Evolutionary conservation across 2,888 invertebrate genomes (phyloP).

Genomic region (Itoplectis maculator): DNA sequence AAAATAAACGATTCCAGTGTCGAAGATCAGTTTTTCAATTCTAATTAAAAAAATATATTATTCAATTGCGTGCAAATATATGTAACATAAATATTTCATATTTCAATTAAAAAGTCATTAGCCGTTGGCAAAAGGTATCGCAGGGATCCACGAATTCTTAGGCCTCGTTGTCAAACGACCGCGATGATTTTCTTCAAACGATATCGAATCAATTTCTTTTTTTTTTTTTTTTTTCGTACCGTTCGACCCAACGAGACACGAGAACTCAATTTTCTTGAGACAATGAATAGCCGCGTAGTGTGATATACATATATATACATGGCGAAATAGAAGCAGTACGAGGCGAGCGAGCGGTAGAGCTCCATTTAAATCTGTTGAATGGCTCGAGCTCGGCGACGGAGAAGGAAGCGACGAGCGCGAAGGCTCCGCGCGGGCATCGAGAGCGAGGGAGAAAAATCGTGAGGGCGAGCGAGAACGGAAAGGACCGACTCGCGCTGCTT

Average conservation of each 20-base stretch:
- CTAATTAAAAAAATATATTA: too few species aligned
- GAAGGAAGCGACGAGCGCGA: constrained; percentile 22
- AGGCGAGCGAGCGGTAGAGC: constrained; percentile 69
- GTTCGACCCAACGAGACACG: constrained; percentile 41
- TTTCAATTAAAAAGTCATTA: not conserved
- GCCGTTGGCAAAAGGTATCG: not conserved
- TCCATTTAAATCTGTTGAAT: constrained; percentile 82
- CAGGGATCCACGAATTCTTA: not conserved
- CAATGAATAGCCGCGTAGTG: constrained; percentile 66
- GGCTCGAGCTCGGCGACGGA: constrained; percentile 70
- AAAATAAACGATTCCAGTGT: not conserved
- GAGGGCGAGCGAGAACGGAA: constrained; percentile 13
- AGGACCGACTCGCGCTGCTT: constrained; percentile 77
- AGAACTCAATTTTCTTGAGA: constrained; percentile 69
- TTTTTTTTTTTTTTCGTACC: not conserved
- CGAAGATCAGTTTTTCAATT: not conserved
- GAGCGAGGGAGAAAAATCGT: constrained; percentile 7
- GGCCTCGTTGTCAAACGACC: constrained; percentile 10
- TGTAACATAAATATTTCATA: not conserved
- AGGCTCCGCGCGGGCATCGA: not conserved
- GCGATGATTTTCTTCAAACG: constrained; percentile 36
- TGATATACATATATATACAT: too few species aligned
- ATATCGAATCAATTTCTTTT: constrained; percentile 39
- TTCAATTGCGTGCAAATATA: too few species aligned
- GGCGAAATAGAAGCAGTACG: constrained; percentile 55